These are phyloP conservation scores for Glyptemys insculpta DNA, from an alignment of 2,797 vertebrate genomes.

Conservation along the genomic window DNA sequence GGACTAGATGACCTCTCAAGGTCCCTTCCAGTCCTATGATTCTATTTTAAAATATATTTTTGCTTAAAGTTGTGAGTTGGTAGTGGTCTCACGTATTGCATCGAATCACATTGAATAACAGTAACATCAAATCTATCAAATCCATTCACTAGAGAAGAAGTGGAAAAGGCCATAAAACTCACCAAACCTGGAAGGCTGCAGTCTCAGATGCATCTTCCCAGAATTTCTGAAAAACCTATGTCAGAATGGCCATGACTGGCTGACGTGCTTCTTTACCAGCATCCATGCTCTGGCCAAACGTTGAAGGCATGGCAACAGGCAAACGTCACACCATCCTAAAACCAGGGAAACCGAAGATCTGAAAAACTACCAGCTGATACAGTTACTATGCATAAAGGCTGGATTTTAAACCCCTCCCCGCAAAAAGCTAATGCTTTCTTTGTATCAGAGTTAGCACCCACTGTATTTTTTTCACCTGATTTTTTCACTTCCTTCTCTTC, in stretches of 20 bases:
- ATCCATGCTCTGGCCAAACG: background rate
- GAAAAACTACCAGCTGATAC: background rate
- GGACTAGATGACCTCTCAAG: no score
- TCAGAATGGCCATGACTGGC: background rate
- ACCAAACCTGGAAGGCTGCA: background rate
- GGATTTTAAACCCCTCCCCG: no score
- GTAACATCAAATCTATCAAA: background rate
- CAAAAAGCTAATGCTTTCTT: background rate
- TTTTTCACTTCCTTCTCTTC: background rate
- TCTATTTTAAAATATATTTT: background rate
- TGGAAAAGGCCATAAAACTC: background rate
- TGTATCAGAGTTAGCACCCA: background rate
- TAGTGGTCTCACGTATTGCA: background rate
- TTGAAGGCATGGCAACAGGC: background rate
- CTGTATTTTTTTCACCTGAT: background rate
- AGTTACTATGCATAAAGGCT: background rate
- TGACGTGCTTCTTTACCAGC: background rate
- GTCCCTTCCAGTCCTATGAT: no score
- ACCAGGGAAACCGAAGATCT: background rate
- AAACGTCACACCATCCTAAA: background rate
- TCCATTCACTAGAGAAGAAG: background rate
- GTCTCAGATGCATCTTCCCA: background rate
- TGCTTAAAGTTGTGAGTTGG: background rate
- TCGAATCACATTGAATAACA: background rate
- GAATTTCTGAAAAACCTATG: background rate